Conservation (phyloP, 2,888 invertebrate genomes). For the Pharmacophagus antenor region DNA sequence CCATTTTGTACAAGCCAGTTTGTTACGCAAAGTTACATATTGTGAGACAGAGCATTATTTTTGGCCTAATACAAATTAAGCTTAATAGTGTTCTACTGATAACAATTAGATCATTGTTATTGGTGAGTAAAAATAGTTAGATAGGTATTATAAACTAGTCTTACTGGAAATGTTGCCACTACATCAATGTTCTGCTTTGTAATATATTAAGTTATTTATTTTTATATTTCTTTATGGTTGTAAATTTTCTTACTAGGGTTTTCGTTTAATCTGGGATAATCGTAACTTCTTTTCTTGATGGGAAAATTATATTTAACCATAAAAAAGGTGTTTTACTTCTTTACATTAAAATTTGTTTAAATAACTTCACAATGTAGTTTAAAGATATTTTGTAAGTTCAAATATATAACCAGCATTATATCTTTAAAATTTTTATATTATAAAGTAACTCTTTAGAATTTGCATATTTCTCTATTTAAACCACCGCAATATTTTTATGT, state of each 20-base stretch:
- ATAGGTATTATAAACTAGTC: slow-evolving; percentile 76
- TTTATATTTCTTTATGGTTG: slow-evolving; percentile 68
- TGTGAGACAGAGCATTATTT: slow-evolving; percentile 32
- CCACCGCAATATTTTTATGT: slow-evolving; percentile 49
- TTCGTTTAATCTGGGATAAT: slow-evolving; percentile 37
- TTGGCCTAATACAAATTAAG: slow-evolving; percentile 41
- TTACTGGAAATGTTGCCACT: slow-evolving; percentile 77
- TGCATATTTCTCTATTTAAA: slow-evolving; percentile 34
- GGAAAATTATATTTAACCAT: not conserved
- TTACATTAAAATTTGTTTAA: not conserved
- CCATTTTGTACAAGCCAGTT: slow-evolving; percentile 6
- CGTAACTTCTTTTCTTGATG: not conserved
- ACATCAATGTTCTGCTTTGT: slow-evolving; percentile 76
- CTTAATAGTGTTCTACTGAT: slow-evolving; percentile 40
- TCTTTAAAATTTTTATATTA: not conserved
- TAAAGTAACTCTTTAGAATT: slow-evolving; percentile 4
- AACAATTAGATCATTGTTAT: slow-evolving; percentile 46
- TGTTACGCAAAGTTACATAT: slow-evolving; percentile 30
- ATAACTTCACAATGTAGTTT: slow-evolving; percentile 9
- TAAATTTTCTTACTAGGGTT: slow-evolving; percentile 61
- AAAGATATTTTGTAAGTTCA: slow-evolving; percentile 6
- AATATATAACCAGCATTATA: not conserved
- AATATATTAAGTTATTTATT: slow-evolving; percentile 75
- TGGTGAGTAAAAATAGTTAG: slow-evolving; percentile 62
- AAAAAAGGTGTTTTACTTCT: not conserved